phyloP scores from a whole-genome alignment of 2,888 invertebrate genomes.

The Miltochrista miniata region DNA sequence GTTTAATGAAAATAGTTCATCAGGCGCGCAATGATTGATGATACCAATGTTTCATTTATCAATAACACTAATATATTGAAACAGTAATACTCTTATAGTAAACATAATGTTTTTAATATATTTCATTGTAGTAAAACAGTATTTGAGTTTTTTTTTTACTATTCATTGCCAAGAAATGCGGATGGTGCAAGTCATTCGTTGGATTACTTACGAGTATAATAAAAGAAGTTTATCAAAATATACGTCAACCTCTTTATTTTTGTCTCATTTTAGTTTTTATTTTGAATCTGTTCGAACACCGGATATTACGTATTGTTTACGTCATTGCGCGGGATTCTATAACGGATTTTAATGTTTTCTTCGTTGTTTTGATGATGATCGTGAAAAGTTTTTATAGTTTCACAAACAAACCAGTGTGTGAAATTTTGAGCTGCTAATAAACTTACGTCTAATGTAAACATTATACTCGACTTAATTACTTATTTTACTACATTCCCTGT shows the following conservation, averaged over 20 bases:
- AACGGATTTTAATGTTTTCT: slow-evolving; percentile 28
- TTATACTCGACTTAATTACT: neutral
- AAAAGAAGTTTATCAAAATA: slow-evolving; percentile 25
- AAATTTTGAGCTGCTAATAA: slow-evolving; percentile 10
- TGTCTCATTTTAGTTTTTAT: slow-evolving; percentile 35
- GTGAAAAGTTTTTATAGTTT: slow-evolving; percentile 38
- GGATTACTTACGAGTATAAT: no score
- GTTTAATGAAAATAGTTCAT: slow-evolving; percentile 27
- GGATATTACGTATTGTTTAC: slow-evolving; percentile 48
- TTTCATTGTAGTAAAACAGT: slow-evolving; percentile 25
- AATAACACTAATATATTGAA: no score
- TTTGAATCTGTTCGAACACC: slow-evolving; percentile 33
- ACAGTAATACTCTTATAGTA: slow-evolving; percentile 23
- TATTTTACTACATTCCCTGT: no score
- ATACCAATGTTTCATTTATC: slow-evolving; percentile 13
- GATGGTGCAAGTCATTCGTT: no score
- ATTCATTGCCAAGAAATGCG: slow-evolving; percentile 41
- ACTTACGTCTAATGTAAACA: slow-evolving; percentile 3
- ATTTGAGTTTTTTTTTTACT: slow-evolving; percentile 31
- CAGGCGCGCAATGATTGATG: slow-evolving; percentile 29
- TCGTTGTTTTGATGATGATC: slow-evolving; percentile 25
- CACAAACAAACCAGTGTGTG: slow-evolving; percentile 27
- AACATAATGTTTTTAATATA: slow-evolving; percentile 38
- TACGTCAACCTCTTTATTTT: slow-evolving; percentile 41
- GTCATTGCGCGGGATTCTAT: slow-evolving; percentile 5